Base-by-base conservation (phyloP, 2,113 vertebrate genomes). In the Lates calcarifer region DNA sequence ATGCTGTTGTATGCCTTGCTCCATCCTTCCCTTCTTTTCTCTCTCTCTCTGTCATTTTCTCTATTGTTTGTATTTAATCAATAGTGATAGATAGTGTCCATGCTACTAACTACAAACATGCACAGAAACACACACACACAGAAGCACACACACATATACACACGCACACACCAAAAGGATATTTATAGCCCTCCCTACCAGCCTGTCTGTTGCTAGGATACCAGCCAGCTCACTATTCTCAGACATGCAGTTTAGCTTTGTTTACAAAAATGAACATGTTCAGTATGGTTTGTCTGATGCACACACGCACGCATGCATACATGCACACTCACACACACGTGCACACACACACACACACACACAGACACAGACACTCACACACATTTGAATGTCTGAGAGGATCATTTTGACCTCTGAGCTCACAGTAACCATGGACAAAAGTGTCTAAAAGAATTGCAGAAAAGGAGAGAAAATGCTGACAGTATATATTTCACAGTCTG, bases 131-230 rank as follows among this genome's bases (percentile, higher is more conserved):
- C 45, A 69, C 18, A 55, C 17, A 71, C 39, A 17, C 39, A 70
- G 49, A 43, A 26, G 39, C 29, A 79, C 53, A 45, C 74, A 18
- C 63, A 64, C 64, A 77, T 33, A 57, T 55, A 60, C 49, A 57
- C 58, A 63, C n/a, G 65, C 49, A 63, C 61, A 47, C 65, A 64
- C 31, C 33, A 49, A 84, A 39, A 56, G 26, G 79, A 87, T 94
- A 94, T 94, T 94, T 92, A 92, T 94, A 94, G 93, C 77, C 22
- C 80, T 72, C 74, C 84, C n/a, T n/a, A 75, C 73, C 83, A 41
- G 74, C 83, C 93, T 84, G 94, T 94, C 93, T 84, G 94, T 94
- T 94, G 93, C 93, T 94, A 94, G 90, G 94, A 91, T 80, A 95
- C 94, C 85, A 87, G 57, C 74, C 68, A 79, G 80, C 45, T 76